These are phyloP conservation scores for Lasioglossum figueresi DNA, from an alignment of 2,888 invertebrate species.

Conservation along the genomic window DNA sequence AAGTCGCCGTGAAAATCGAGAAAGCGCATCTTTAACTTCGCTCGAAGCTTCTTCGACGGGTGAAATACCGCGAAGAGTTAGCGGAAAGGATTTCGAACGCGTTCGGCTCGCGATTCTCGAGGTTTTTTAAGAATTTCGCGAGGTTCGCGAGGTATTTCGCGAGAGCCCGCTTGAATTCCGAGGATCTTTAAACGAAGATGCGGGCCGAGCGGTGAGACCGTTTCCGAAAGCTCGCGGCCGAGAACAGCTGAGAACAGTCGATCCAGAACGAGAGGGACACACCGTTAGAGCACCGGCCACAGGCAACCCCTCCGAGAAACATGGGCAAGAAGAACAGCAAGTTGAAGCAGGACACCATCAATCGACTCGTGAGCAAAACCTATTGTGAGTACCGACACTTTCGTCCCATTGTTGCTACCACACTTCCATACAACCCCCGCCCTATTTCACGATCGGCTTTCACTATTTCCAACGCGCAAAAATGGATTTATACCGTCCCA, in stretches of 20 bases:
- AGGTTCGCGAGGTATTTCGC: not conserved
- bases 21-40: not conserved
- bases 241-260: not conserved
- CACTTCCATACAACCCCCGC: not conserved
- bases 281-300: conserved; percentile 12
- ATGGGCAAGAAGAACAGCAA: conserved; percentile 99
- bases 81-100: not conserved
- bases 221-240: not conserved
- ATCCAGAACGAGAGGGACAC: not conserved
- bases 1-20: not conserved
- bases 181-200: conserved; percentile 26
- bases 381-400: conserved; percentile 91
- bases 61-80: not conserved
- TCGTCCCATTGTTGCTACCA: not conserved
- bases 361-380: conserved; percentile 95
- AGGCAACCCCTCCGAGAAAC: conserved; percentile 75
- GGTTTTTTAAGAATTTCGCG: not conserved
- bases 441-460: not conserved
- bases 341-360: conserved; percentile 97
- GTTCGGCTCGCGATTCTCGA: not conserved
- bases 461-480: not conserved
- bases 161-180: not conserved
- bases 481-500: not conserved
- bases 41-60: not conserved
- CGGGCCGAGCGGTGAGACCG: conserved; percentile 50